Evolutionary conservation across 2,113 vertebrate species (phyloP).

Genomic region (Apistogramma diplotaenia): DNA sequence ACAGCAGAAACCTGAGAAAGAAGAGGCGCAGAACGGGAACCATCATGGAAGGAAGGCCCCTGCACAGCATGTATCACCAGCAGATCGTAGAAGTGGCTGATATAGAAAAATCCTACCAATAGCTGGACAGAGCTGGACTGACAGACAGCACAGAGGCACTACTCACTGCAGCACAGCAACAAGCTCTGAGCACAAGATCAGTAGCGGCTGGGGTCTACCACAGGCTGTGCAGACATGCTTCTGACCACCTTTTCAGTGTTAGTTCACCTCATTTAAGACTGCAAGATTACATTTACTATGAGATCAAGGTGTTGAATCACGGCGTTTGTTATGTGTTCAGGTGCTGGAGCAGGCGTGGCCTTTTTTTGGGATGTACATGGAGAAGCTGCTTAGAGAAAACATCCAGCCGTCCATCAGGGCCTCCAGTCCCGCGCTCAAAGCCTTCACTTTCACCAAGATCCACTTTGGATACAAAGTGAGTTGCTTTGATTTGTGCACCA

Average conservation of each 20-base stretch:
- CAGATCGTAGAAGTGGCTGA: too few relatives aligned
- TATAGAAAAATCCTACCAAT: too few relatives aligned
- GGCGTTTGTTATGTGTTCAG: slow-evolving; percentile 61
- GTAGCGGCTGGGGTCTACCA: neutral
- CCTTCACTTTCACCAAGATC: slow-evolving; percentile 89
- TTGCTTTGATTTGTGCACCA: neutral
- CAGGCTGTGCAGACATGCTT: too few relatives aligned
- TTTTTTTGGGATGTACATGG: slow-evolving; percentile 90
- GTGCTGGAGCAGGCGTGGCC: slow-evolving; percentile 90
- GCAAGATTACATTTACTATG: neutral
- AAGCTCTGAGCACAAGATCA: neutral
- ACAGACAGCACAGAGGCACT: too few relatives aligned
- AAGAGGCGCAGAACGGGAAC: too few relatives aligned
- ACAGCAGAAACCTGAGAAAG: too few relatives aligned
- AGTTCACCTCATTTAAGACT: neutral
- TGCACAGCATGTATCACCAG: too few relatives aligned
- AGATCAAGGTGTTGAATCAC: neutral
- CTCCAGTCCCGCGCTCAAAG: slow-evolving; percentile 83
- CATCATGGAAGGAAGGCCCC: too few relatives aligned
- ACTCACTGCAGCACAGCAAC: too few relatives aligned
- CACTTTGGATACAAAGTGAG: slow-evolving; percentile 89
- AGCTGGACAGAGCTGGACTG: too few relatives aligned
- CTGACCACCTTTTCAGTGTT: too few relatives aligned
- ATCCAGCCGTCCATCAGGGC: slow-evolving; percentile 83
- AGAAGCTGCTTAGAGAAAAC: slow-evolving; percentile 86